These are phyloP conservation scores for Toxostoma redivivum DNA, from an alignment of 2,113 vertebrate species.

Conservation along the genomic window DNA sequence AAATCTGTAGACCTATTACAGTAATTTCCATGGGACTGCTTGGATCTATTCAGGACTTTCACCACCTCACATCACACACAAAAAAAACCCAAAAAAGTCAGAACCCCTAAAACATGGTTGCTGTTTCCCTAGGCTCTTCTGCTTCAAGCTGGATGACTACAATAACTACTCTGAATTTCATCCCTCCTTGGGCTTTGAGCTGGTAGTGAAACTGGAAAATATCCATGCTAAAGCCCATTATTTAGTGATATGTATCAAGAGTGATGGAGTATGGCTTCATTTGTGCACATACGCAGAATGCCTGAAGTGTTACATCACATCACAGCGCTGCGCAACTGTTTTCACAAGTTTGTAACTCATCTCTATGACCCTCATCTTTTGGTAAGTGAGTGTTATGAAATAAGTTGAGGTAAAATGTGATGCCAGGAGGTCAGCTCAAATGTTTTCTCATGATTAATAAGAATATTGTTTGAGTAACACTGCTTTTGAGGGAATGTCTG, in stretches of 20 bases:
- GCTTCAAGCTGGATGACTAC: neutral
- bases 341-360: neutral
- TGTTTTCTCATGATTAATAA: neutral
- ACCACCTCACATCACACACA: neutral
- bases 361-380: rapidly evolving
- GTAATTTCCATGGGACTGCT: neutral
- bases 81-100: neutral
- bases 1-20: neutral
- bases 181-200: neutral
- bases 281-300: neutral
- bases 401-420: neutral
- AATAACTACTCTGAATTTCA: neutral
- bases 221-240: neutral
- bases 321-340: neutral
- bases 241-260: neutral
- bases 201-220: neutral
- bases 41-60: neutral
- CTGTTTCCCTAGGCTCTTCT: neutral
- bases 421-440: neutral
- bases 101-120: neutral
- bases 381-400: neutral
- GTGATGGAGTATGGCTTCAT: neutral
- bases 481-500: neutral
- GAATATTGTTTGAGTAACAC: neutral
- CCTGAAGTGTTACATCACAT: neutral